These are phyloP conservation scores for Epirrhoe alternata DNA, from an alignment of 2,888 invertebrate species.

Conservation along the genomic window DNA sequence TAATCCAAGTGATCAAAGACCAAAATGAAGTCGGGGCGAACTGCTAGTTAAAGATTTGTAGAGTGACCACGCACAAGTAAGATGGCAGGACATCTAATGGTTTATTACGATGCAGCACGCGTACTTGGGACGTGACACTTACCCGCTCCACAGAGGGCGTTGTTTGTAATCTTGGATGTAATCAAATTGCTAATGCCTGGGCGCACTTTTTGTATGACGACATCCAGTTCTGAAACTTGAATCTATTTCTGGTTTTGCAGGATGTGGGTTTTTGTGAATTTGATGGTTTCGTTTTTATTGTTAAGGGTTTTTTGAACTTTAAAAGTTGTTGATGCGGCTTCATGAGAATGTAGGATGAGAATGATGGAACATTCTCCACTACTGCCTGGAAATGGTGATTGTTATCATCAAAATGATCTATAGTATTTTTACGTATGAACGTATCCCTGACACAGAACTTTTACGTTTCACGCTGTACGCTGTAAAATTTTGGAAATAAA, in stretches of 20 bases:
- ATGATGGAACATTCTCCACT: background rate
- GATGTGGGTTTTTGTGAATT: slow-evolving; percentile 37
- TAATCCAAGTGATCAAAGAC: too few species aligned
- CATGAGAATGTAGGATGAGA: background rate
- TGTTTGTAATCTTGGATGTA: slow-evolving; percentile 59
- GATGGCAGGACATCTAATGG: slow-evolving; percentile 16
- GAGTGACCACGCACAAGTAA: slow-evolving; percentile 25
- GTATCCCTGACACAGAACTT: too few species aligned
- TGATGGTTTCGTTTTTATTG: slow-evolving; percentile 1
- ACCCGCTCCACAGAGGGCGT: slow-evolving; percentile 62
- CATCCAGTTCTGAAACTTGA: slow-evolving; percentile 33
- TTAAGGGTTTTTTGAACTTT: background rate
- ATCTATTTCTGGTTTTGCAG: slow-evolving; percentile 43
- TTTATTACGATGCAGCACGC: slow-evolving; percentile 58
- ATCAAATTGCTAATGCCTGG: slow-evolving; percentile 62
- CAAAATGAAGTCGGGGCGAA: too few species aligned
- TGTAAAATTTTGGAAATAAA: too few species aligned
- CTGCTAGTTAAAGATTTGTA: slow-evolving; percentile 13
- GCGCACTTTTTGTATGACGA: slow-evolving; percentile 51
- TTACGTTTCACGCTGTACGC: too few species aligned
- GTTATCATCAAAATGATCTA: too few species aligned
- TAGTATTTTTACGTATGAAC: too few species aligned
- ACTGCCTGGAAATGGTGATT: background rate
- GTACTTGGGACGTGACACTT: slow-evolving; percentile 62
- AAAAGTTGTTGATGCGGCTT: background rate